Evolutionary conservation across 2,113 vertebrate species (phyloP).

Genomic region (Phalacrocorax brasilianus): DNA sequence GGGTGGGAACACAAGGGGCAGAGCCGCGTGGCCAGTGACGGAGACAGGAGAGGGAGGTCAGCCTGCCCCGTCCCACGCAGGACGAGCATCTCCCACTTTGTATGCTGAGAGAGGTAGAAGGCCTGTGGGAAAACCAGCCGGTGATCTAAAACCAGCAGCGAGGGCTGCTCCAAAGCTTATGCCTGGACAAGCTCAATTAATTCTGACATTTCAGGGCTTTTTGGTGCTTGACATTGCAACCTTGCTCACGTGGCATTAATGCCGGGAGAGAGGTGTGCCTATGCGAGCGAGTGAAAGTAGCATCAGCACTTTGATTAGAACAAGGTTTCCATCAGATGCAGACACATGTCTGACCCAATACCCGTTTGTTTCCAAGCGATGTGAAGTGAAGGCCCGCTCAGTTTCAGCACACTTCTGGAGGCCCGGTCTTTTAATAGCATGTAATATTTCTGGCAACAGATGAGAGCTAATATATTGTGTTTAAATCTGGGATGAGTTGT

Average conservation of each 20-base stretch:
- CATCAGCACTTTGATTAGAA: neutral
- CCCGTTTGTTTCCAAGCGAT: conserved; percentile 1
- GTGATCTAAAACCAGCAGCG: neutral
- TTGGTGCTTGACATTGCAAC: neutral
- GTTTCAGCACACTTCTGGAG: conserved; percentile 27
- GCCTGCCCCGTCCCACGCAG: fast-evolving
- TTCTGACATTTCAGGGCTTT: neutral
- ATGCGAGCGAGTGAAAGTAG: neutral
- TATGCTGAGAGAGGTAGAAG: neutral
- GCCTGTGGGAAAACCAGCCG: neutral
- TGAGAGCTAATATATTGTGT: conserved; percentile 50
- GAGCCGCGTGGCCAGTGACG: fast-evolving
- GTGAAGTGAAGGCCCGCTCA: neutral
- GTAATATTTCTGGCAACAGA: conserved; percentile 66
- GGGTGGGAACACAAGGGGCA: neutral
- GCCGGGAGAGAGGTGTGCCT: neutral
- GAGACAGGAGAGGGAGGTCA: neutral
- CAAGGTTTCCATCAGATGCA: neutral
- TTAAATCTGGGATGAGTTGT: conserved; percentile 64
- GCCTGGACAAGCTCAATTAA: neutral
- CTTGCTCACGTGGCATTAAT: fast-evolving
- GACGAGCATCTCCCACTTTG: fast-evolving
- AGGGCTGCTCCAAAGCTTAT: neutral
- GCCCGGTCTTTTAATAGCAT: conserved; percentile 34
- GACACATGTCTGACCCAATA: neutral